A percentile compares a stretch with the other conserved stretches of the same genome.
Conservation (phyloP, 2,797 vertebrate genomes). For the Tiaroga cobitis region DNA sequence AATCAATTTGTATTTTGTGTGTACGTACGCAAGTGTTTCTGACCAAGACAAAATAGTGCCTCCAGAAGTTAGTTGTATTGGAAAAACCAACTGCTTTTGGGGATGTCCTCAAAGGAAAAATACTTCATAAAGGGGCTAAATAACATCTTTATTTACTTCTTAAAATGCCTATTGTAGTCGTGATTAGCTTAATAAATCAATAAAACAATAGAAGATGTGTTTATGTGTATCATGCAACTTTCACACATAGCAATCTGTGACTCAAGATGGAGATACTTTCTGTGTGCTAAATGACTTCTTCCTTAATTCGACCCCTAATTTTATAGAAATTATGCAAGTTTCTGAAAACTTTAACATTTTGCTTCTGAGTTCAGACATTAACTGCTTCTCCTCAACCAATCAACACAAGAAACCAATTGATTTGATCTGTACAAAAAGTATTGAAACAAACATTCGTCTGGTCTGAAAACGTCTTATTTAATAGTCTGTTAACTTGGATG, state of each 20-base stretch:
- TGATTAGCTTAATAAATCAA: background rate
- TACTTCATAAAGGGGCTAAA: background rate
- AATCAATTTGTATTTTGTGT: slow-evolving; percentile 41
- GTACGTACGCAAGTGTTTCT: slow-evolving; percentile 1
- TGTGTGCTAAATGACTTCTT: slow-evolving; percentile 20
- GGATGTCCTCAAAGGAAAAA: background rate
- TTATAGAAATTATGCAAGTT: slow-evolving; percentile 24
- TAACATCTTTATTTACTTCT: background rate
- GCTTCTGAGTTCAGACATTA: background rate
- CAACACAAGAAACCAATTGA: slow-evolving; percentile 16
- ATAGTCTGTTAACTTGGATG: slow-evolving; percentile 32
- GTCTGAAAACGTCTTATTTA: slow-evolving; percentile 41
- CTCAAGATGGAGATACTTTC: slow-evolving; percentile 11
- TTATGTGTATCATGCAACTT: background rate
- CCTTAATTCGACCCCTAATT: slow-evolving; percentile 11
- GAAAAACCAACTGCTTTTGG: background rate
- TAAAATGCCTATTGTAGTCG: background rate
- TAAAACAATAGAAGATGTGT: background rate
- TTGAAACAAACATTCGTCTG: slow-evolving; percentile 9
- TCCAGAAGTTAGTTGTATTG: background rate
- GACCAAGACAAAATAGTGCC: background rate
- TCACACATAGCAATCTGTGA: background rate
- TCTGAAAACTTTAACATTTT: slow-evolving; percentile 7
- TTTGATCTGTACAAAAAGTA: slow-evolving; percentile 1
- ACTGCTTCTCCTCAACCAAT: slow-evolving; percentile 1